Evolutionary conservation across 2,113 vertebrate species (phyloP).

Genomic region (Anhinga rufa): DNA sequence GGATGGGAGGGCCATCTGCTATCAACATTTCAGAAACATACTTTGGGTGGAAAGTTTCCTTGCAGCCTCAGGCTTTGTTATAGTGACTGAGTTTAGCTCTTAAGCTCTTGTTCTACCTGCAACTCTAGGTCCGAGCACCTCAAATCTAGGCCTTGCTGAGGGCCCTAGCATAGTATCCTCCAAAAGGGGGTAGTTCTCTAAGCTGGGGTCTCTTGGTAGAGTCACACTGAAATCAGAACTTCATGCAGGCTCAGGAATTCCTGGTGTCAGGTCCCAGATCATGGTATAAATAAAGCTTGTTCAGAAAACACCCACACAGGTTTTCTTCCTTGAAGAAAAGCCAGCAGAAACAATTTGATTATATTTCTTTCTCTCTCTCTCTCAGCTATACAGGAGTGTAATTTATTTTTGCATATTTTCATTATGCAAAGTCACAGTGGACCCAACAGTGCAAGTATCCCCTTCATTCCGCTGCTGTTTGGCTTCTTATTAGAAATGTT

Average conservation of each 20-base stretch:
- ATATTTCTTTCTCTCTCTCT: background rate
- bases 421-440: background rate
- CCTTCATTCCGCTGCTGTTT: background rate
- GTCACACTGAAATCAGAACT: background rate
- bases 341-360: background rate
- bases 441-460: background rate
- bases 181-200: background rate
- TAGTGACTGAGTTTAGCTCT: background rate
- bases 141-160: background rate
- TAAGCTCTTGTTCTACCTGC: background rate
- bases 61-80: background rate
- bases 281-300: background rate
- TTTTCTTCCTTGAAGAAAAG: background rate
- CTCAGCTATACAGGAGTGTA: background rate
- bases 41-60: background rate
- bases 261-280: background rate
- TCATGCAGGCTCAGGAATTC: background rate
- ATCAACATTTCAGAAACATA: background rate
- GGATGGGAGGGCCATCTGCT: background rate
- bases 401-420: conserved; percentile 3
- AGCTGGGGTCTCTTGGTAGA: background rate
- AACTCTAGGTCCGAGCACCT: background rate
- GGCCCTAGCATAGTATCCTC: background rate
- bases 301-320: background rate
- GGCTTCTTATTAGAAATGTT: background rate